Percentiles rank a stretch among this genome's conserved stretches.
These are phyloP conservation scores for Dryoscopus gambensis DNA, from an alignment of 2,113 vertebrate species.

Conservation along the genomic window DNA sequence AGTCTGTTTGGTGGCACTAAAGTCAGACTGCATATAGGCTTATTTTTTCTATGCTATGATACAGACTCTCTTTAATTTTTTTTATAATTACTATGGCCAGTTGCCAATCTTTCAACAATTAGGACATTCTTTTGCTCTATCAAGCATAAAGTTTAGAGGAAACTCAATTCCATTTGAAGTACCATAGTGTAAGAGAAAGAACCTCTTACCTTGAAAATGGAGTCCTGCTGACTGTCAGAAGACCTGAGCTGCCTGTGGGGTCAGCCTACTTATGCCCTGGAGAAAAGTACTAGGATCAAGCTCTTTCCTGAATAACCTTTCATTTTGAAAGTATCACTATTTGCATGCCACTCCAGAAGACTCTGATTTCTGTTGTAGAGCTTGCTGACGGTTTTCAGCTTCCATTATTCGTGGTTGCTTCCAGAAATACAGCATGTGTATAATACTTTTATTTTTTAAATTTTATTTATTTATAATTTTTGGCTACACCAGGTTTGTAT, in stretches of 20 bases:
- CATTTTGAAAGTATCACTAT: not conserved
- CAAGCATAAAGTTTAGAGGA: not conserved
- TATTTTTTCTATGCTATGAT: not conserved
- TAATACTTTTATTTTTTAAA: not conserved
- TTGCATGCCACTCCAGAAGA: not conserved
- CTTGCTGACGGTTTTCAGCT: not conserved
- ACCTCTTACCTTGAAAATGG: not conserved
- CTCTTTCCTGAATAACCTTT: not conserved
- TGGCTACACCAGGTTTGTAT: not conserved
- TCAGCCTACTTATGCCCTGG: not conserved
- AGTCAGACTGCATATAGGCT: not conserved
- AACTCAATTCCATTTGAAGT: not conserved
- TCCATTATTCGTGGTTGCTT: not conserved
- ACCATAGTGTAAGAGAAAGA: not conserved
- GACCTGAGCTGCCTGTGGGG: not conserved
- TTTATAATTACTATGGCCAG: not conserved
- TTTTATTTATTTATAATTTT: not conserved
- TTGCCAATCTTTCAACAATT: not conserved
- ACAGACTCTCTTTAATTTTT: not conserved
- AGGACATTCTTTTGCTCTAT: not conserved
- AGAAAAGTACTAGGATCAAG: not conserved
- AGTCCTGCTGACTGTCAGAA: not conserved
- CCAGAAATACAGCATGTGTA: not conserved
- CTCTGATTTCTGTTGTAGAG: not conserved
- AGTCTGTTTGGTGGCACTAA: not conserved